These are phyloP conservation scores for Cataglyphis livida DNA, from an alignment of 2,888 invertebrate genomes.

Conservation along the genomic window DNA sequence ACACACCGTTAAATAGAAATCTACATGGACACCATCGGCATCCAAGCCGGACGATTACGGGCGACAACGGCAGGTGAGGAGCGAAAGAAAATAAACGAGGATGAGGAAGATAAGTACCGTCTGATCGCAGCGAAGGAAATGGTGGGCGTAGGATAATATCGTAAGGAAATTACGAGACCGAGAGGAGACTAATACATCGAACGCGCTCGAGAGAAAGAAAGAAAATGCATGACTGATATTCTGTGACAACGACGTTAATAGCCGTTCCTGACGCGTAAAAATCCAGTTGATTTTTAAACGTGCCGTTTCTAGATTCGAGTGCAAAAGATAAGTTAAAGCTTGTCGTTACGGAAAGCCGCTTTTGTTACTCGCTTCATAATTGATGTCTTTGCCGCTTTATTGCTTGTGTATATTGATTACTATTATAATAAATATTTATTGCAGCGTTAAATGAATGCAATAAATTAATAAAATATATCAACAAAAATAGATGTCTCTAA, in stretches of 20 bases:
- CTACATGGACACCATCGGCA: conserved; percentile 43
- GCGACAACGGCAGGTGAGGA: conserved; percentile 31
- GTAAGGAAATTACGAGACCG: conserved; percentile 43
- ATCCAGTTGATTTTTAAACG: conserved; percentile 22
- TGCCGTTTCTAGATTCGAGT: conserved; percentile 24
- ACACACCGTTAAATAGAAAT: conserved; percentile 65
- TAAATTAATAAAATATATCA: background rate
- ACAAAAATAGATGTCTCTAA: background rate
- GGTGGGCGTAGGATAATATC: conserved; percentile 50
- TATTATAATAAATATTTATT: conserved; percentile 11
- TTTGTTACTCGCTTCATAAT: conserved; percentile 10
- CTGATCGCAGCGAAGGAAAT: conserved; percentile 39
- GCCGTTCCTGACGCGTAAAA: conserved; percentile 13
- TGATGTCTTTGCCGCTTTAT: conserved; percentile 13
- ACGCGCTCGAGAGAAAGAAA: background rate
- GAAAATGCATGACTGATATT: conserved; percentile 35
- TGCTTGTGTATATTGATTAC: conserved; percentile 17
- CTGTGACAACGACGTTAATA: conserved; percentile 40
- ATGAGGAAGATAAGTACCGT: conserved; percentile 14
- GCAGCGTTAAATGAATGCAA: background rate
- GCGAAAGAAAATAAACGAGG: conserved; percentile 46
- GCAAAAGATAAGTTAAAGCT: conserved; percentile 13
- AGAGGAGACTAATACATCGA: conserved; percentile 34
- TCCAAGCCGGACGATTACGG: conserved; percentile 49
- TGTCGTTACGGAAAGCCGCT: background rate